These are phyloP conservation scores for Ramphastos sulfuratus DNA, from an alignment of 2,113 vertebrate genomes.

Conservation along the genomic window DNA sequence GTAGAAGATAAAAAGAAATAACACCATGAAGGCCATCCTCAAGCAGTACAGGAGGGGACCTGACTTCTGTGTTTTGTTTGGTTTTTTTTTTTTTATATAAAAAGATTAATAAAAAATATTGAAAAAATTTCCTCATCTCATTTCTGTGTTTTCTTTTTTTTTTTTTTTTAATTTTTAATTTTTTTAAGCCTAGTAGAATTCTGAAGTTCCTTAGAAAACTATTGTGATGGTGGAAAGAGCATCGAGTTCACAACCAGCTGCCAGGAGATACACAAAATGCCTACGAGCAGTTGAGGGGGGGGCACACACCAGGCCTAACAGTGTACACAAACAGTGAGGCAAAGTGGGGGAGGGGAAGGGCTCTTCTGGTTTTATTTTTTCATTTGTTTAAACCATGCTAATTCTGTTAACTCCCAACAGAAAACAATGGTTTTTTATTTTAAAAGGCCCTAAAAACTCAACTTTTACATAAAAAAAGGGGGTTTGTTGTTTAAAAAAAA, in stretches of 20 bases:
- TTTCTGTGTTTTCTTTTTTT: slow-evolving; percentile 46
- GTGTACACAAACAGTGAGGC: slow-evolving; percentile 12
- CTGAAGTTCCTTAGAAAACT: slow-evolving; percentile 79
- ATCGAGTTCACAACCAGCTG: slow-evolving; percentile 65
- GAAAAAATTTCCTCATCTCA: slow-evolving; percentile 75
- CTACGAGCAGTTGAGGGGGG: slow-evolving; percentile 56
- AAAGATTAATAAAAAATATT: slow-evolving; percentile 85
- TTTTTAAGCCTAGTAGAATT: slow-evolving; percentile 74
- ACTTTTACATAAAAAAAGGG: slow-evolving; percentile 54
- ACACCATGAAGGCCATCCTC: slow-evolving; percentile 37
- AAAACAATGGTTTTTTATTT: slow-evolving; percentile 29
- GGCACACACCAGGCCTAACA: slow-evolving; percentile 53
- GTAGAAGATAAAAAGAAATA: slow-evolving; percentile 53
- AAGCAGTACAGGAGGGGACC: slow-evolving; percentile 60
- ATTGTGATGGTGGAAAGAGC: slow-evolving; percentile 69
- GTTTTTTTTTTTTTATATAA: slow-evolving; percentile 57
- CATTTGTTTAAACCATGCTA: slow-evolving; percentile 36
- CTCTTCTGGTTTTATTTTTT: neutral
- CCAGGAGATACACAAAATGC: slow-evolving; percentile 59
- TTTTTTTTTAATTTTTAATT: slow-evolving; percentile 69
- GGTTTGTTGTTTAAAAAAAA: neutral
- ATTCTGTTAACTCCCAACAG: slow-evolving; percentile 52
- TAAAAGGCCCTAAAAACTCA: slow-evolving; percentile 73
- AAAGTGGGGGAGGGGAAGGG: neutral
- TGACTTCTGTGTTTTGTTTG: slow-evolving; percentile 15